Base-by-base conservation (phyloP, 2,113 vertebrate genomes). In the Psophia crepitans region DNA sequence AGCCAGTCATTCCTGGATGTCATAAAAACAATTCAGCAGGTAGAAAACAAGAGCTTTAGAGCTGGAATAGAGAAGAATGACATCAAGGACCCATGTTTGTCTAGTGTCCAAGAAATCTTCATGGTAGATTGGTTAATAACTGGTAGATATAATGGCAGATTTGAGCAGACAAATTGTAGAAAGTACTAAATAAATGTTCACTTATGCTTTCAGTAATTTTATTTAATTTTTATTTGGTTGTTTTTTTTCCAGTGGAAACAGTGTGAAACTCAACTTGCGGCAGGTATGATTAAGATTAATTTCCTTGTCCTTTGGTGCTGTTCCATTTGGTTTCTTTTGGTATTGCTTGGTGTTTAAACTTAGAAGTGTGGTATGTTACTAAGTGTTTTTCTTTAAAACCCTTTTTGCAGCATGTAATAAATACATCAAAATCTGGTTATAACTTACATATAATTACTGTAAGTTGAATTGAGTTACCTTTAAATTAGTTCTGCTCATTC, bases 181-280 rank as follows among this genome's bases (percentile, higher is more conserved):
- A 66, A 66, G 14, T 54, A 32, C 32, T 23, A 57, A 46, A 32
- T 41, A 53, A 58, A 32, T 66, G 12, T 60, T 60, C 32, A 26
- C 15, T 21, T 80, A 26, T 26, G 11, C 49, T 84, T 75, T 43
- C 70, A 58, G 53, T 51, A 74, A 18, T 28, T 33, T 20, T 41
- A 44, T 28, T 41, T 14, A 56, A 14, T 6, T 28, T 66, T 56
- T 57, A 6, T 44, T 65, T 65, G 7, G 3, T 64, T 64, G 12
- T 4, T 58, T 69, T 28, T 37, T 65, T 44, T 43, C 43, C 73
- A 87, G 74, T 87, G 83, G 70, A 18, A 90, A n/a, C 65, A 43
- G 46, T 49, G 23, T 12, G 4, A 33, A 28, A 60, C 19, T 71
- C 32, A 61, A 19, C 5, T 9, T 77, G 23, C 0, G 0, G 28